phyloP scores from a whole-genome alignment of 2,797 vertebrate species.

The Hippopotamyrus pictus region DNA sequence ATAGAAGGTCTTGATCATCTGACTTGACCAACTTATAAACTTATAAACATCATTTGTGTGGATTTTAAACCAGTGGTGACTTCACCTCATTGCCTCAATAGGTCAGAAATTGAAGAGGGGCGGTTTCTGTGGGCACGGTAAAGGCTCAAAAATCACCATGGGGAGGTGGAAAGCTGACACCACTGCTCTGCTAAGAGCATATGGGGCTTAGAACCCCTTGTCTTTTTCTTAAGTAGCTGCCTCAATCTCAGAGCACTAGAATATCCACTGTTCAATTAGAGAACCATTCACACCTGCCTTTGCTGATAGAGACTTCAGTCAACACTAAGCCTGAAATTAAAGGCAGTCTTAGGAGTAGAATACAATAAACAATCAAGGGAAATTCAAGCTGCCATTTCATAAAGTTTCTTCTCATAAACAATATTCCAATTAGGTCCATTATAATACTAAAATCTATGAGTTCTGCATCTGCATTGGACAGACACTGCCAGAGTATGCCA shows the following conservation, averaged over 20 bases:
- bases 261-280: background rate
- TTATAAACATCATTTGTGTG: background rate
- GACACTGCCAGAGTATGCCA: background rate
- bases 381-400: background rate
- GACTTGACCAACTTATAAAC: background rate
- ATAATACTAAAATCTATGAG: background rate
- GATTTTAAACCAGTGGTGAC: background rate
- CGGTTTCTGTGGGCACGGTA: background rate
- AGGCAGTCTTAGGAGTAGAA: background rate
- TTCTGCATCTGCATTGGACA: background rate
- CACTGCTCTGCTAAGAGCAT: background rate
- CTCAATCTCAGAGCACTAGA: background rate
- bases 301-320: background rate
- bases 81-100: background rate
- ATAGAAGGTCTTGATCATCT: background rate
- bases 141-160: background rate
- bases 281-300: background rate
- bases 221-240: background rate
- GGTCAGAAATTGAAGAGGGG: background rate
- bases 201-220: background rate
- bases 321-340: background rate
- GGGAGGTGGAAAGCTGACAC: background rate
- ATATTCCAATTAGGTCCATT: background rate
- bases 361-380: background rate
- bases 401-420: background rate